Percentiles rank a stretch among this genome's conserved stretches.
Evolutionary conservation across 1,140 invertebrate species (phyloP).

Genomic region (Euura lappo): DNA sequence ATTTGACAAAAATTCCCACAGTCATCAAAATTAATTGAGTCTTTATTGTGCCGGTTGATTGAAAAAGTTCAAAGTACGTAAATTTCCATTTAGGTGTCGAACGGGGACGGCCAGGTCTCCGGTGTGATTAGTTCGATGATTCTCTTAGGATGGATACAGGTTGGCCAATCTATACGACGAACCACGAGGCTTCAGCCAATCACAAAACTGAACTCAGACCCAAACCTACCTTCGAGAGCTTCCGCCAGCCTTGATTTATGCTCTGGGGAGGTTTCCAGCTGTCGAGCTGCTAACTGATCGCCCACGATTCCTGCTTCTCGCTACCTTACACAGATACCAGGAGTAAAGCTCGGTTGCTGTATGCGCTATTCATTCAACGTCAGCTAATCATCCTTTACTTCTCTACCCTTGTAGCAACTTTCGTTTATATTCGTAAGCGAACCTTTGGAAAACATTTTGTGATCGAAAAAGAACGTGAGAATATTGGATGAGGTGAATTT

Average conservation of each 20-base stretch:
- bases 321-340: not conserved
- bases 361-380: not conserved
- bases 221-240: constrained; percentile 3
- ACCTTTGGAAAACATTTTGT: no score
- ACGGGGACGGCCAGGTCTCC: not conserved
- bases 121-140: not conserved
- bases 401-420: not conserved
- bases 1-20: no score
- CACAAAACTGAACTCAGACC: not conserved
- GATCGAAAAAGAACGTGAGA: no score
- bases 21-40: no score
- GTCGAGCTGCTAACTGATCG: constrained; percentile 3
- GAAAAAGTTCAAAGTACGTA: not conserved
- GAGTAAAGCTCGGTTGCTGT: no score
- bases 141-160: not conserved
- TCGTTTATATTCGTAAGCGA: no score
- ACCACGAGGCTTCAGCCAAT: not conserved
- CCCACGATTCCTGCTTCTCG: not conserved
- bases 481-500: no score
- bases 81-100: not conserved
- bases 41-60: not conserved
- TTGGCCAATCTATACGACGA: not conserved
- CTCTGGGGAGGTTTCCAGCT: not conserved
- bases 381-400: not conserved
- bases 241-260: not conserved